Evolutionary conservation across 2,113 vertebrate genomes (phyloP), one percentile per base, ranked within the genome.

Genomic region (Regulus satrapa): DNA sequence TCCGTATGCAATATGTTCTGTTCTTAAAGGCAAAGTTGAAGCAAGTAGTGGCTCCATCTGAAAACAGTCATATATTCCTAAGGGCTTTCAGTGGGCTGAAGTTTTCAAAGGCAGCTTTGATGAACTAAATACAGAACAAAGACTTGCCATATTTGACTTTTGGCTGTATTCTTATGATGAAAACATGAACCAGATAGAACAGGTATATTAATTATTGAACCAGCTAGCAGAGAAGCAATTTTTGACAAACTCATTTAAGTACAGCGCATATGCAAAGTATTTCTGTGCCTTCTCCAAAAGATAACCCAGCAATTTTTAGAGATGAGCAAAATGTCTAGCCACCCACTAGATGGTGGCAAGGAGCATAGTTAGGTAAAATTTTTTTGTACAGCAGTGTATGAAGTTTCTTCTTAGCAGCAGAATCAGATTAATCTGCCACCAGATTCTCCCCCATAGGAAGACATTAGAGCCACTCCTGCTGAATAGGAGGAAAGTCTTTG

Each of bases 331-430:
- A 83, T 89, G 78, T 82, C 51, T 54, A 88, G 54, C 36, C 79
- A 86, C 91, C 88, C 45, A 83, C 85, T 91, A 92, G 95, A 55
- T 87, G 86, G 93, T 91, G 95, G 66, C 94, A 96, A 77, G 91
- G 91, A 97, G 69, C 31, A 59, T 8, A 59, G 79, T 62, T 86
- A 95, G 58, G 76, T 88, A 85, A 88, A 89, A 79, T 45, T 40
- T 12, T 12, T 74, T 23, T 87, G 94, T 62, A 43, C 41, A 51
- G 43, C 20, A 56, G 11, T 14, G n/a, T 82, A 45, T 36, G 18
- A 43, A 12, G 38, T 51, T 62, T n/a, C 81, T 63, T 91, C 72
- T 94, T 43, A 62, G 56, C 61, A 78, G 77, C 40, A 92, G 56
- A 84, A 69, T 41, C 58, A 63, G 40, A 58, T 61, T 88, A 61